phyloP scores from a whole-genome alignment of 2,888 invertebrate genomes.

The Temnothorax rugatulus region DNA sequence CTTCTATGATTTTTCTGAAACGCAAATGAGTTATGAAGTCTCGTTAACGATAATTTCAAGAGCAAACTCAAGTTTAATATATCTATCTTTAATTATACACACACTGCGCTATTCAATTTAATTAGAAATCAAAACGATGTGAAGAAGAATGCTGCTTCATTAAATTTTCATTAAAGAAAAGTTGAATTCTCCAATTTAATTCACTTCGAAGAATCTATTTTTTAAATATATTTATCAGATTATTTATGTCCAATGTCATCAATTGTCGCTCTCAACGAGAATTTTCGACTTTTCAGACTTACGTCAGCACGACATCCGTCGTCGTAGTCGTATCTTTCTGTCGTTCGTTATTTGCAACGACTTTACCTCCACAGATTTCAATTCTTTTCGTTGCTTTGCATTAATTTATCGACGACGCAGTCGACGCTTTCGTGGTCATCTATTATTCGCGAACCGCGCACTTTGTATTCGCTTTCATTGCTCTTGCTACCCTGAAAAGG shows the following conservation, averaged over 20 bases:
- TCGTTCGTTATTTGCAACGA: background rate
- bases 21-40: slow-evolving; percentile 6
- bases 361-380: background rate
- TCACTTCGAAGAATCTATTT: background rate
- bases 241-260: background rate
- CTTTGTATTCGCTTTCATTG: slow-evolving; percentile 34
- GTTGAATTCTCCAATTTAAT: background rate
- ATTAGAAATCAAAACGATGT: background rate
- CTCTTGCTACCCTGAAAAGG: background rate
- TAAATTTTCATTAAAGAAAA: background rate
- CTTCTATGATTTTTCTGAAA: slow-evolving; percentile 18
- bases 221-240: background rate
- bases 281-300: background rate
- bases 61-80: background rate
- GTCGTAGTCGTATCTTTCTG: background rate
- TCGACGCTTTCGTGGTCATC: slow-evolving; percentile 14
- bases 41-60: background rate
- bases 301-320: background rate
- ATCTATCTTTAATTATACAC: slow-evolving; percentile 8
- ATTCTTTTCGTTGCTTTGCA: slow-evolving; percentile 34
- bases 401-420: slow-evolving; percentile 49
- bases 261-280: background rate
- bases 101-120: background rate
- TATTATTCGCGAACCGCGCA: slow-evolving; percentile 33
- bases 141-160: background rate